Evolutionary conservation across 2,888 invertebrate genomes (phyloP), one percentile per base, ranked within the genome.

Genomic region (Leptinotarsa haldemani): DNA sequence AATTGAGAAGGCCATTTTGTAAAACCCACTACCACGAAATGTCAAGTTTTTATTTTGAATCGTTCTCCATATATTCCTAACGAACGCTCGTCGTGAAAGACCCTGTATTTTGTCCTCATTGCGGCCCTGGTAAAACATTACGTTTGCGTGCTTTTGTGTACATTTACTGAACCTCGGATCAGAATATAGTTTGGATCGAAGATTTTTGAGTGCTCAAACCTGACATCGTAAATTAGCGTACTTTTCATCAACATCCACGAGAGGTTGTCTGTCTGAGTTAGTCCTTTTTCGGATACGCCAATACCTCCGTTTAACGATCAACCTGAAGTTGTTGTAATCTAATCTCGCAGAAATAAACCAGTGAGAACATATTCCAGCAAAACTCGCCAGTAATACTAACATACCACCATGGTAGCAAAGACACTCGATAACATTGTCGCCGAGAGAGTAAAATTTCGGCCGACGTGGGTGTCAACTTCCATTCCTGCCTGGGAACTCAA

Each of bases 391-490:
- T 68, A 68, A 68, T 68, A 68, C 56, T 68, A 68, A 68, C 68
- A 68, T 74, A 68, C 80, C 78, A 79, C 80, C 80, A 72, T 75
- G 75, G 71, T 78, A 50, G 77, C 70, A 63, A 61, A 71, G 78
- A 79, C 73, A 78, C 72, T 65, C 70, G 80, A 80, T 79, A 77
- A 78, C 78, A 74, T 73, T 79, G 79, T 79, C 79, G 79, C 78
- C 70, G 53, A 40, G 65, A 70, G 73, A 75, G 69, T 71, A 68
- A 75, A 75, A 75, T 75, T 75, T 75, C 73, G 73, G 69, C 66
- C 74, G 61, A 16, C 63, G 52, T 58, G 52, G 70, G 73, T 73
- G 70, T 76, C 75, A 64, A 70, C 67, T 75, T 75, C 72, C 75
- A 70, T 63, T 64, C 66, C 47, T 63, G 71, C 65, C 48, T 70